phyloP scores from a whole-genome alignment of 2,113 vertebrate species.

The Galeopterus variegatus region DNA sequence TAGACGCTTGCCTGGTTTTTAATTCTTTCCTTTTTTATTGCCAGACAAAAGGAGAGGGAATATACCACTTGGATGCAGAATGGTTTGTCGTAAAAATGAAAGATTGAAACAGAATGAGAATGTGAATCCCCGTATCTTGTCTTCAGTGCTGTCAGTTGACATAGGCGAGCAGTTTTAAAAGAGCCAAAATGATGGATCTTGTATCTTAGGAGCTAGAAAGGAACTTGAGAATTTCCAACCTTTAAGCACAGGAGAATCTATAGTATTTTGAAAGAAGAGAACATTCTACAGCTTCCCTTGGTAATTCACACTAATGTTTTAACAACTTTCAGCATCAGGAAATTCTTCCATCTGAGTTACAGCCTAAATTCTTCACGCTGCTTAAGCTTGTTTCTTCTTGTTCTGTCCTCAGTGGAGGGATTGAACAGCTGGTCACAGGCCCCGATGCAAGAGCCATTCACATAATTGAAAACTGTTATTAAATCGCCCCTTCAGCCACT shows the following conservation, averaged over 20 bases:
- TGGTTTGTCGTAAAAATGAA: slow-evolving; percentile 73
- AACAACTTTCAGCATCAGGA: slow-evolving; percentile 76
- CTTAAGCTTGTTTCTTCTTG: slow-evolving; percentile 79
- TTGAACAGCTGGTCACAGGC: slow-evolving; percentile 77
- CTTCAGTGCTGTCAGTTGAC: slow-evolving; percentile 48
- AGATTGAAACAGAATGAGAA: not conserved
- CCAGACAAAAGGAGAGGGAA: slow-evolving; percentile 61
- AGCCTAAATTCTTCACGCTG: slow-evolving; percentile 78
- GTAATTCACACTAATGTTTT: slow-evolving; percentile 76
- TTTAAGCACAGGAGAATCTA: slow-evolving; percentile 71
- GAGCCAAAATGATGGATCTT: slow-evolving; percentile 67
- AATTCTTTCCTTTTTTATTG: slow-evolving; percentile 59
- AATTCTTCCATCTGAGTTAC: slow-evolving; percentile 69
- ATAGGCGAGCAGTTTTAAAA: slow-evolving; percentile 35
- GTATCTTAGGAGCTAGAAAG: slow-evolving; percentile 33
- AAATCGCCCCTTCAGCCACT: slow-evolving; percentile 61
- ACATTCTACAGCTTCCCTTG: slow-evolving; percentile 66
- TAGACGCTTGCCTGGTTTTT: slow-evolving; percentile 43
- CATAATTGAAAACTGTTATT: slow-evolving; percentile 80
- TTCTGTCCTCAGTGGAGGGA: slow-evolving; percentile 70
- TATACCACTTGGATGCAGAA: slow-evolving; percentile 46
- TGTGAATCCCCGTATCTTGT: slow-evolving; percentile 36
- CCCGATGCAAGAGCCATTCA: slow-evolving; percentile 63
- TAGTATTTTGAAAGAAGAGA: slow-evolving; percentile 69
- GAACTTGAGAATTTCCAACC: slow-evolving; percentile 68